Base-by-base conservation (phyloP, 2,888 invertebrate species). In the Chironomus tentans region DNA sequence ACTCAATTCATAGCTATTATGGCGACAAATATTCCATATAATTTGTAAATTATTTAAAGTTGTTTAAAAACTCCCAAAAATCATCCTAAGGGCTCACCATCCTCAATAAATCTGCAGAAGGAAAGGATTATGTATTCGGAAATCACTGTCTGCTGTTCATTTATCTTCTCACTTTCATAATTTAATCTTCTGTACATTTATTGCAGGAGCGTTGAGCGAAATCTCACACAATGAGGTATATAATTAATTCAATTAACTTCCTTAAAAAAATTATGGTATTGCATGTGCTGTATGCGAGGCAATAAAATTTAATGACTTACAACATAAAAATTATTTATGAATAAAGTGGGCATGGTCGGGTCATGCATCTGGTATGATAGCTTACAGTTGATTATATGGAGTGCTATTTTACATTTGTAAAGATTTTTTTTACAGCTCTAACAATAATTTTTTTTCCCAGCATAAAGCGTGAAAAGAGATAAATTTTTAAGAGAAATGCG, bases 191-290 rank as follows among this genome's bases (percentile, higher is more conserved):
- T 38, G 38, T 38, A 38, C 10, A 38, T 38, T 38, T 38, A 38
- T 38, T 38, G 38, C 38, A 38, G 38, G 38, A 38, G 38, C 38
- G 38, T 38, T 38, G 38, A 38, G 38, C 38, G 38, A 15, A 56
- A 18, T 56, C 24, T 65, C 12, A 65, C 65, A 65, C 65, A 6
- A 65, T 24, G 2, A 65, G 65, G 21, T 24, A 21, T 65, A 65
- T 65, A 65, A 65, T 65, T 65, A 65, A 65, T 21, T 65, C 65
- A 65, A 65, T 65, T 65, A 65, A 65, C 65, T 65, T 65, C 65
- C 65, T 22, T 65, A 65, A 65, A 65, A 24, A 38, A 38, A 38
- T 38, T 38, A 38, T 38, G 38, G 38, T 22, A 21, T 22, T 21
- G 22, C 21, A 65, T 65, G 65, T 65, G 65, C 21, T 21, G 18